Evolutionary conservation across 2,888 invertebrate species (phyloP), one percentile per base, ranked within the genome.

Genomic region (Helobdella robusta): DNA sequence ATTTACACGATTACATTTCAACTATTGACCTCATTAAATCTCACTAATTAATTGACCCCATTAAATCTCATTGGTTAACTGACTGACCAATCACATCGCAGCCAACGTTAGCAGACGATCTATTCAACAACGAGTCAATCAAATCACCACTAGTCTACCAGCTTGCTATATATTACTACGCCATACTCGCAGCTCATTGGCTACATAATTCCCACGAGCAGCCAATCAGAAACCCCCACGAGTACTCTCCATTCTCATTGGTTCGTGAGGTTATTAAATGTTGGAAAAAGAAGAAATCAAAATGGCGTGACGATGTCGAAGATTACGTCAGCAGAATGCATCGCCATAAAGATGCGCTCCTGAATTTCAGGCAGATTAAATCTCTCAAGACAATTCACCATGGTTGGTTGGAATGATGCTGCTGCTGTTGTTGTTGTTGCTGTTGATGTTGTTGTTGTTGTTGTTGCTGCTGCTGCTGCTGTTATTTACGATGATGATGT

Each of bases 291-390:
- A 44, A 30, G n/a, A 52, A 34, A n/a, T 30, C 46, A n/a, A 50
- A 44, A 20, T 58, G 63, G 66, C 18, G 48, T 23, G 64, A 67
- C 1, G 72, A 72, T 32, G 72, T 73, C 50, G 56, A 68, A 34
- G 69, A 70, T 25, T 68, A 75, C 59, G 71, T 74, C 2, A 70
- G 72, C 20, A 74, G 77, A 52, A 72, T 81, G 56, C 68, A 73
- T 28, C 70, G 75, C 34, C 79, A 79, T 67, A 71, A 75, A 54
- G 76, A 77, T 40, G 72, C 77, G 71, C 68, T 80, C 66, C 75
- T 75, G 36, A 81, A 82, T 70, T 79, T 76, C 68, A 73, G 75
- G 36, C 82, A 82, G 73, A 82, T 80, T 11, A 76, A 79, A 69
- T 74, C 78, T 15, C 72, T 83, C 20, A 74, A 77, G 59, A 73